Evolutionary conservation across 2,888 invertebrate genomes (phyloP).

Genomic region (Macroteleia sp.): DNA sequence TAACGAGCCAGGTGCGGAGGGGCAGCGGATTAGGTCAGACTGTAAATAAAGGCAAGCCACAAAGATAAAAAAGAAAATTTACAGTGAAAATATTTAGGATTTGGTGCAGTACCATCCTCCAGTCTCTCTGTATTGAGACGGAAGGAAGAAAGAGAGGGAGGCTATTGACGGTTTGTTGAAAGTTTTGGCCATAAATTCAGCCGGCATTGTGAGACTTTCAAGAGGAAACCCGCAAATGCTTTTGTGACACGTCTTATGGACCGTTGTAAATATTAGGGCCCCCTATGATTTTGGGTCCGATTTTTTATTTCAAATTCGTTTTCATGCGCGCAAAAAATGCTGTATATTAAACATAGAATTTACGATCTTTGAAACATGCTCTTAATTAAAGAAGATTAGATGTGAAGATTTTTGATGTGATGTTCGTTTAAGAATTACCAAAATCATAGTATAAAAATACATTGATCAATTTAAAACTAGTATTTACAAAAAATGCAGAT

Average conservation of each 20-base stretch:
- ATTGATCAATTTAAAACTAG: too few relatives aligned
- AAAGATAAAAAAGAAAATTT: constrained; percentile 62
- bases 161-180: constrained; percentile 83
- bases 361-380: constrained; percentile 3
- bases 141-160: constrained; percentile 20
- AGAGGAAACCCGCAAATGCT: constrained; percentile 83
- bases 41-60: constrained; percentile 63
- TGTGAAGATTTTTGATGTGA: too few relatives aligned
- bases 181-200: constrained; percentile 82
- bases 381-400: constrained; percentile 8
- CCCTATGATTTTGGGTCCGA: constrained; percentile 53
- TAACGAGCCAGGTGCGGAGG: constrained; percentile 33
- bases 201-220: constrained; percentile 81
- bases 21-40: constrained; percentile 54
- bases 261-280: constrained; percentile 81
- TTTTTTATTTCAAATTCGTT: constrained; percentile 42
- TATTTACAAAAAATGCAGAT: too few relatives aligned
- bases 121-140: constrained; percentile 25
- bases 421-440: too few relatives aligned
- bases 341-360: constrained; percentile 20
- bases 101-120: constrained; percentile 40
- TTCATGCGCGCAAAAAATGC: constrained; percentile 28
- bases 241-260: constrained; percentile 82
- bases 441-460: too few relatives aligned
- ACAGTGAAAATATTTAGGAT: constrained; percentile 62